A percentile compares a stretch with the other conserved stretches of the same genome.
phyloP scores from a whole-genome alignment of 2,888 invertebrate genomes.

The Omphaloscelis lunosa region DNA sequence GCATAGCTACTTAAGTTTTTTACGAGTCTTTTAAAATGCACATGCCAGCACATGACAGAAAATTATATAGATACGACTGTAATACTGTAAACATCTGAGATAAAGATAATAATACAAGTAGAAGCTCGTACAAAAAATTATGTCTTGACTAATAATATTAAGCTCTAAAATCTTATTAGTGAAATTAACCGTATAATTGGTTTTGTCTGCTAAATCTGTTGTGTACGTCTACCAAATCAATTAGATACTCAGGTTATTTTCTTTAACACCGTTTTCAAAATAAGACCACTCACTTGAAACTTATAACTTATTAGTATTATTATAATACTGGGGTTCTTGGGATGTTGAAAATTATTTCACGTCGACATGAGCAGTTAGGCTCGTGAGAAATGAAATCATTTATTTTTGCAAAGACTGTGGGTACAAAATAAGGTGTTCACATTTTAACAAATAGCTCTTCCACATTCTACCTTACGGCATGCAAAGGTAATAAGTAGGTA shows the following conservation, averaged over 20 bases:
- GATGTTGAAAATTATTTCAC: background rate
- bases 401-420: too few species aligned
- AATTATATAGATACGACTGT: slow-evolving; percentile 25
- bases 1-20: slow-evolving; percentile 36
- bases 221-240: background rate
- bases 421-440: too few species aligned
- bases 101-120: background rate
- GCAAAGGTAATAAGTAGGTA: too few species aligned
- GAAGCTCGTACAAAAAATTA: background rate
- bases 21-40: slow-evolving; percentile 38
- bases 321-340: background rate
- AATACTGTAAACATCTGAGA: background rate
- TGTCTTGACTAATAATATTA: slow-evolving; percentile 25
- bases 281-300: background rate
- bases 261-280: background rate
- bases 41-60: slow-evolving; percentile 21
- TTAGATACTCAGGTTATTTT: background rate
- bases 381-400: too few species aligned
- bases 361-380: background rate
- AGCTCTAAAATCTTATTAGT: slow-evolving; percentile 27
- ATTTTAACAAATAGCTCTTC: too few species aligned
- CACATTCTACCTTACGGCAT: too few species aligned
- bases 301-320: background rate
- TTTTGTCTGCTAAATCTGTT: slow-evolving; percentile 5
- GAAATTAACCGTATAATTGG: slow-evolving; percentile 15